Evolutionary conservation across 2,888 invertebrate species (phyloP).

Genomic region (Elmis aenea): DNA sequence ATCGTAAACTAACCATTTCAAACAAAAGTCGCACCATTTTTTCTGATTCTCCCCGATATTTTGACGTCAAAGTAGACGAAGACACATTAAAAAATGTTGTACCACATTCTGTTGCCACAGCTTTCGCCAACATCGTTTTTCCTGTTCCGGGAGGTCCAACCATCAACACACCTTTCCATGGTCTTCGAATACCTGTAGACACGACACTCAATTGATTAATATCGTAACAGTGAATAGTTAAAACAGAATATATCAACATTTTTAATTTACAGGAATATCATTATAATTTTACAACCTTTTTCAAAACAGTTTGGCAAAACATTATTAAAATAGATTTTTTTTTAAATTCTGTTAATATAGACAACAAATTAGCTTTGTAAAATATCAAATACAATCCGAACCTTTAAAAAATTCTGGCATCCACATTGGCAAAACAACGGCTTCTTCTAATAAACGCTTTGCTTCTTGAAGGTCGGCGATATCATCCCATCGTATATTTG

Average conservation of each 20-base stretch:
- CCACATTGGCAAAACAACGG: slow-evolving; percentile 94
- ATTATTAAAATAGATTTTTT: too few relatives aligned
- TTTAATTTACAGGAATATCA: too few relatives aligned
- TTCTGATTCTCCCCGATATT: slow-evolving; percentile 98
- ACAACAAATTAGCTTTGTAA: too few relatives aligned
- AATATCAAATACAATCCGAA: slow-evolving; percentile 22
- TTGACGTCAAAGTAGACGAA: slow-evolving; percentile 94
- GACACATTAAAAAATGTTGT: slow-evolving; percentile 98
- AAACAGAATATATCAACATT: too few relatives aligned
- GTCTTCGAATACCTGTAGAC: slow-evolving; percentile 77
- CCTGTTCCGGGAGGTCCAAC: slow-evolving; percentile 91
- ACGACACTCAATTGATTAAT: too few relatives aligned
- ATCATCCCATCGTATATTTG: slow-evolving; percentile 93
- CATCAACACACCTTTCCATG: slow-evolving; percentile 96
- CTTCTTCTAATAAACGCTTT: slow-evolving; percentile 88
- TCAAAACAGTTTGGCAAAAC: too few relatives aligned
- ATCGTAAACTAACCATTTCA: slow-evolving; percentile 84
- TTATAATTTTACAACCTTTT: not conserved
- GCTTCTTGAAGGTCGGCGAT: slow-evolving; percentile 88
- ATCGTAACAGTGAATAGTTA: too few relatives aligned
- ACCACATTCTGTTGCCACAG: slow-evolving; percentile 96
- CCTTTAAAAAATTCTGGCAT: slow-evolving; percentile 98
- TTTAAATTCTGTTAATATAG: too few relatives aligned
- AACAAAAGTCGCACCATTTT: slow-evolving; percentile 94
- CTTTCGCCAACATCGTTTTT: slow-evolving; percentile 96